Evolutionary conservation across 37 sponge, comb jelly and placozoan species (phyloP).

Genomic region (Spongilla lacustris): DNA sequence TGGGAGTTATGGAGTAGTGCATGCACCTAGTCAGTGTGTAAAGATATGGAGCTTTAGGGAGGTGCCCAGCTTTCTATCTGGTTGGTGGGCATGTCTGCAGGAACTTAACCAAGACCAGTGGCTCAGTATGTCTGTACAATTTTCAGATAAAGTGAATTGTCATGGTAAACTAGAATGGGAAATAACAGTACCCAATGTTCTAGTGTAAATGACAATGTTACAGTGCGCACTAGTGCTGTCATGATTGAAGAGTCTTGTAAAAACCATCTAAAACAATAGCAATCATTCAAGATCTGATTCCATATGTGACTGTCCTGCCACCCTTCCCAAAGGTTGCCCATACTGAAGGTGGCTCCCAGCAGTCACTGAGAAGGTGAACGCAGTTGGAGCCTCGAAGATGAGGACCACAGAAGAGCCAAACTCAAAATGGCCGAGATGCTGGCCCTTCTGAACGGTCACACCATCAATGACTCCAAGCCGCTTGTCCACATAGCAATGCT

Average conservation of each 20-base stretch:
- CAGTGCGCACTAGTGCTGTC: not conserved
- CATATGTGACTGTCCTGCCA: no score
- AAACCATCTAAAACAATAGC: not conserved
- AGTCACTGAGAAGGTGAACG: conserved; percentile 79
- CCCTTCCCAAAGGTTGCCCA: conserved; percentile 80
- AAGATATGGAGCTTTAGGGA: no score
- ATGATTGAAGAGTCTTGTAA: not conserved
- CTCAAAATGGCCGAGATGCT: conserved; percentile 82
- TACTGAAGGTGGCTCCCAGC: conserved; percentile 51
- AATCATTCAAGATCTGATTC: not conserved
- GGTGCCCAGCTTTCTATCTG: no score
- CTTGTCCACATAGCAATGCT: conserved; percentile 54
- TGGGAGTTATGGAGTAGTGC: no score
- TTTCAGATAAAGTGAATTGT: no score
- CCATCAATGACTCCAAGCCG: conserved; percentile 12
- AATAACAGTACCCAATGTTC: no score
- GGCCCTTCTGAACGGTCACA: conserved; percentile 55
- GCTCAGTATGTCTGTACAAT: no score
- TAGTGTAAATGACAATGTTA: no score
- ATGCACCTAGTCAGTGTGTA: no score
- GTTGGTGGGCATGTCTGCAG: no score
- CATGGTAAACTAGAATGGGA: no score
- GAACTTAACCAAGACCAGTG: no score
- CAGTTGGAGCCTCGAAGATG: conserved; percentile 88
- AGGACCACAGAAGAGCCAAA: conserved; percentile 94